Percentiles rank a stretch among this genome's conserved stretches.
Conservation (phyloP, 37 sponge, comb jelly and placozoan species). For the Haliclona indistincta region DNA sequence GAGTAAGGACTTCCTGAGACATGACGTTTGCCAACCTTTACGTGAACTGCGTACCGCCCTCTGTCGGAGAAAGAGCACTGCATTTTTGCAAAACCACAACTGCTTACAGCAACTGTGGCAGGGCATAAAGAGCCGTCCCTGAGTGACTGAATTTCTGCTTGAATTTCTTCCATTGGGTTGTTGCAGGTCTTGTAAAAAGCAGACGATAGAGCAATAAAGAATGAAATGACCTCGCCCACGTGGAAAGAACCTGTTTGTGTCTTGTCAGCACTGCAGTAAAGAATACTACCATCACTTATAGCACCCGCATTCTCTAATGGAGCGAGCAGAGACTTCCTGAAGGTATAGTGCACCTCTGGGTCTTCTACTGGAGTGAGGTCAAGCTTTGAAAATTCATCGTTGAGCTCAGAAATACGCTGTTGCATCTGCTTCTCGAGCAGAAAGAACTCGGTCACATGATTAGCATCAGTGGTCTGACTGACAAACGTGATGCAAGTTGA, state of each 20-base stretch:
- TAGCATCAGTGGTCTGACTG: not conserved
- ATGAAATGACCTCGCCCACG: constrained; percentile 46
- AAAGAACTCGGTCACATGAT: constrained; percentile 50
- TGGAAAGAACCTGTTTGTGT: constrained; percentile 2
- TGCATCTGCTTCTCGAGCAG: constrained; percentile 39
- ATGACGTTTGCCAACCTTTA: constrained; percentile 24
- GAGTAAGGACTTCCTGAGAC: constrained; percentile 44
- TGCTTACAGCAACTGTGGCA: constrained; percentile 47
- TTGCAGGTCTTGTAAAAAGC: constrained; percentile 45
- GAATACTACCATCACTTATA: constrained; percentile 42
- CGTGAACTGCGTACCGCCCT: constrained; percentile 34
- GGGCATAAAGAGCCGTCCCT: constrained; percentile 53
- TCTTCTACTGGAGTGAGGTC: constrained; percentile 57
- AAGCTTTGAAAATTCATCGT: constrained; percentile 18
- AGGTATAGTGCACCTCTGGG: constrained; percentile 37
- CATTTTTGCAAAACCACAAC: constrained; percentile 60
- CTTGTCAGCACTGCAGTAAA: constrained; percentile 22
- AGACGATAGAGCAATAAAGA: constrained; percentile 54
- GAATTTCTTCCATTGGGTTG: constrained; percentile 47
- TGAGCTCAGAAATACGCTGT: constrained; percentile 31
- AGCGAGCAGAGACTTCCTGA: not conserved
- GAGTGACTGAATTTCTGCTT: constrained; percentile 37
- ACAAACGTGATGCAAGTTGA: constrained; percentile 45
- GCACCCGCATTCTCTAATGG: not conserved
- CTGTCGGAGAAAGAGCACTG: constrained; percentile 64